Conservation (phyloP, 2,888 invertebrate species). For the Theretra japonica region DNA sequence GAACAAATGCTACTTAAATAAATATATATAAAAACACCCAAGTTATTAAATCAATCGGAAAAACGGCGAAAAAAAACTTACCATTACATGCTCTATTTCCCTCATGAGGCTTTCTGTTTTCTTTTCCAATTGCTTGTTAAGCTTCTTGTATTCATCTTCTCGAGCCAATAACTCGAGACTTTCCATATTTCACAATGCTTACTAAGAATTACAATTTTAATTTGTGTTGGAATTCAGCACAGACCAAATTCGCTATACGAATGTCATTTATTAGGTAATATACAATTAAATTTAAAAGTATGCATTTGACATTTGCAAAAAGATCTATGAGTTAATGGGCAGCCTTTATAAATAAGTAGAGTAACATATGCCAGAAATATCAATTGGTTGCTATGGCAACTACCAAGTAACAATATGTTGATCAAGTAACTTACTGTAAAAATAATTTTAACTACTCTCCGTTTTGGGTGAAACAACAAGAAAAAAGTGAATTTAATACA, state of each 20-base stretch:
- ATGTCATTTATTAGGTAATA: constrained; percentile 13
- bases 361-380: constrained; percentile 46
- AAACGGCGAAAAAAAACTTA: constrained; percentile 42
- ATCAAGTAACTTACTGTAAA: constrained; percentile 42
- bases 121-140: constrained; percentile 76
- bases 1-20: not conserved
- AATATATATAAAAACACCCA: too few relatives aligned
- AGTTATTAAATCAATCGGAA: constrained; percentile 9
- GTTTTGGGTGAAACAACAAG: constrained; percentile 26
- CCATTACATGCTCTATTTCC: constrained; percentile 76
- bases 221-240: too few relatives aligned
- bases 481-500: not conserved
- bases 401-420: constrained; percentile 31
- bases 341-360: constrained; percentile 41
- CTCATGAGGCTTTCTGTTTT: constrained; percentile 77
- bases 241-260: too few relatives aligned
- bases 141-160: constrained; percentile 77
- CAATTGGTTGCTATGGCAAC: constrained; percentile 65
- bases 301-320: not conserved
- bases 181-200: constrained; percentile 61
- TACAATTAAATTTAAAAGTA: constrained; percentile 1
- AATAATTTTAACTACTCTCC: constrained; percentile 33
- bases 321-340: not conserved
- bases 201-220: not conserved
- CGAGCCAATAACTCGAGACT: constrained; percentile 71